Conservation (phyloP, 2,797 vertebrate genomes). For the Tauraco hartlaubi region DNA sequence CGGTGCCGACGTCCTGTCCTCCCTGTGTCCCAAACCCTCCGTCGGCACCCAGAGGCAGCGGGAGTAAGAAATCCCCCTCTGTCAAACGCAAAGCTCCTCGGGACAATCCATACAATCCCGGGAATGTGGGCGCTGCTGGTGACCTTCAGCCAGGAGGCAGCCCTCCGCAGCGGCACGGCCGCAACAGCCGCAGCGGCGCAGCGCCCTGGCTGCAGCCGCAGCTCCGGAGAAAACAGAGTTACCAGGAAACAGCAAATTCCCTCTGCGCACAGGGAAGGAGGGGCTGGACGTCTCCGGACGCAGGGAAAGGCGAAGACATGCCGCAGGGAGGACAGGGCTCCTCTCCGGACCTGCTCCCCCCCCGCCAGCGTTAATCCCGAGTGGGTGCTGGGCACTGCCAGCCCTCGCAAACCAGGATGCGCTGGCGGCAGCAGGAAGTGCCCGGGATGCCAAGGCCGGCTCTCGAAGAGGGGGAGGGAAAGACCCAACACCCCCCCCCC, state of each 20-base stretch:
- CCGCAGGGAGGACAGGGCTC: neutral
- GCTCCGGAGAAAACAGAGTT: neutral
- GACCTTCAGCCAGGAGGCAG: neutral
- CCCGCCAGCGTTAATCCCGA: accelerated
- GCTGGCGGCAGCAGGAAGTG: neutral
- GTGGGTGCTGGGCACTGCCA: neutral
- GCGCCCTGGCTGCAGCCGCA: neutral
- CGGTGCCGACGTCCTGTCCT: accelerated
- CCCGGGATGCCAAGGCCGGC: accelerated
- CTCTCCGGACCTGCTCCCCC: neutral
- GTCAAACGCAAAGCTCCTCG: neutral
- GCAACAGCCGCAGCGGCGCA: neutral
- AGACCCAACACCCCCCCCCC: neutral
- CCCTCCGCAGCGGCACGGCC: neutral
- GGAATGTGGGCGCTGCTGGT: neutral
- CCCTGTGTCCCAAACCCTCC: neutral
- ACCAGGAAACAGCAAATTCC: neutral
- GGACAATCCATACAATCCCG: accelerated
- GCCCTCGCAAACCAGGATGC: neutral
- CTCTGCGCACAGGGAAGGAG: neutral
- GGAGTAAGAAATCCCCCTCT: neutral
- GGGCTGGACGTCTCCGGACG: neutral
- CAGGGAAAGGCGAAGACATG: neutral
- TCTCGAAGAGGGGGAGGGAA: accelerated
- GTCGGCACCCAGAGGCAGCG: neutral